A percentile compares a stretch with the other conserved stretches of the same genome.
phyloP scores from a whole-genome alignment of 2,888 invertebrate species.

The Cataglyphis cursor region DNA sequence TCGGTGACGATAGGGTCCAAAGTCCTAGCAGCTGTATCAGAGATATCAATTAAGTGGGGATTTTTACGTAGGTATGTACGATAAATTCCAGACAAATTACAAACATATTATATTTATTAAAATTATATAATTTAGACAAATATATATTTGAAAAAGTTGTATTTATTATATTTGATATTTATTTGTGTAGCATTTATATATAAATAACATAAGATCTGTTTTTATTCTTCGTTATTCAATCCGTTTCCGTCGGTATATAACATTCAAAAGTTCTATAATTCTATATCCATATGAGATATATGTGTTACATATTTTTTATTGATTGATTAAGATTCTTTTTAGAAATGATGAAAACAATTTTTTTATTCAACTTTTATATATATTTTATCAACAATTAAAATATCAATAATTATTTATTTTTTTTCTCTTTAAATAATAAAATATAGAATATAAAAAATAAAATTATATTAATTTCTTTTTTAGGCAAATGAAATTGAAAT shows the following conservation, averaged over 20 bases:
- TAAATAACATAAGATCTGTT: not conserved
- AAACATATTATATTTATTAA: not conserved
- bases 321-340: not conserved
- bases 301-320: not conserved
- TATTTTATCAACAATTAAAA: not conserved
- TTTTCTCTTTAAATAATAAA: not conserved
- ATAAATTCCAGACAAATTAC: not conserved
- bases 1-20: slow-evolving; percentile 58
- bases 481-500: too few relatives aligned
- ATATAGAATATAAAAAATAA: too few relatives aligned
- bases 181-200: not conserved
- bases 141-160: not conserved
- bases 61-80: not conserved
- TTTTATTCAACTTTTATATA: not conserved
- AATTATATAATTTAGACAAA: not conserved
- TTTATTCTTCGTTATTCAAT: not conserved
- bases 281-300: too few relatives aligned
- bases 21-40: slow-evolving; percentile 46
- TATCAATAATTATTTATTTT: not conserved
- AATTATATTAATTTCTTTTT: too few relatives aligned
- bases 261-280: too few relatives aligned
- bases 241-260: too few relatives aligned
- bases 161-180: not conserved
- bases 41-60: not conserved
- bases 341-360: not conserved